These are phyloP conservation scores for Trichonephila clavipes DNA, from an alignment of 1,140 invertebrate species.

Conservation along the genomic window DNA sequence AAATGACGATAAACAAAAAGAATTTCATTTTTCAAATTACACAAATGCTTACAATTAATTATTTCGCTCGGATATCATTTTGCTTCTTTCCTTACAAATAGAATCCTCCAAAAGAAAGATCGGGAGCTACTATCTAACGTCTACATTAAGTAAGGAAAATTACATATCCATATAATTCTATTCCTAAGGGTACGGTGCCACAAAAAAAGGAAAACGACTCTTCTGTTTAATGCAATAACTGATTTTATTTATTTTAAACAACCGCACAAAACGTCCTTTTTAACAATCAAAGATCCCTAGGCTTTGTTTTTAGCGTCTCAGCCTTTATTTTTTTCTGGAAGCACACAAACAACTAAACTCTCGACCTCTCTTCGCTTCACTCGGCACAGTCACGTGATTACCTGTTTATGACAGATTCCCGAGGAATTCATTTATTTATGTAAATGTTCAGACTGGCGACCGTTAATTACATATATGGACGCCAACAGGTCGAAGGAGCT, in stretches of 20 bases:
- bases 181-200: not conserved
- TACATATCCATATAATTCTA: not conserved
- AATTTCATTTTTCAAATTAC: not conserved
- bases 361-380: not conserved
- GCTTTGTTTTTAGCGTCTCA: not conserved
- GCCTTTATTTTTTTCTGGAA: not conserved
- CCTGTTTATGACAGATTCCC: constrained; percentile 54
- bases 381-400: constrained; percentile 21
- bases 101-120: not conserved
- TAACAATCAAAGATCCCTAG: not conserved
- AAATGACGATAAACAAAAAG: no score
- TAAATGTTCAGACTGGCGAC: constrained; percentile 35
- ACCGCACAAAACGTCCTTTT: not conserved
- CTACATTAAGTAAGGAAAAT: not conserved
- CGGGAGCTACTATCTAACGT: not conserved
- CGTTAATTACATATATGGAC: constrained; percentile 59
- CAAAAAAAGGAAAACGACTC: not conserved
- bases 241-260: not conserved
- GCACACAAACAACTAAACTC: not conserved
- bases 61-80: not conserved
- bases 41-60: not conserved
- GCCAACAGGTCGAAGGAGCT: constrained; percentile 61
- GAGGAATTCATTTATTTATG: constrained; percentile 44
- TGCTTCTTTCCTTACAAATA: not conserved
- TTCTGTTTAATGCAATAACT: constrained; percentile 15